Base-by-base conservation (phyloP, 2,797 vertebrate genomes). In the Cuculus canorus region DNA sequence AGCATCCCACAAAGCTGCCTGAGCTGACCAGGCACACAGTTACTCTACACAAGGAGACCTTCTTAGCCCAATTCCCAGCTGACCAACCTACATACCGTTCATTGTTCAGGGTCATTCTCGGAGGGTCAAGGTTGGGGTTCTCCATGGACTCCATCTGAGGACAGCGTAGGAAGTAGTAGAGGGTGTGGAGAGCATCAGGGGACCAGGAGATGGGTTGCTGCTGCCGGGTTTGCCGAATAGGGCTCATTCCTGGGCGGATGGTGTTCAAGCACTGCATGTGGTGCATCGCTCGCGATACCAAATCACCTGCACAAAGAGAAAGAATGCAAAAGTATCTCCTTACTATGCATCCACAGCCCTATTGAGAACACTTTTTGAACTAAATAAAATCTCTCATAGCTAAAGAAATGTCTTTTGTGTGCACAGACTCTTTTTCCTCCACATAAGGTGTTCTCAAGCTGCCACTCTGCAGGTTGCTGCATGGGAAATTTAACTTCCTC, bases 121-220 rank as follows among this genome's bases (percentile, higher is more conserved):
- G 98, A 21, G 99, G 98, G 93, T 99, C 99, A 50, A 99, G 97
- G 98, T 99, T 99, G 60, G 98, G 99, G 78, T 99, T 99, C 95
- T 99, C 99, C 98, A 99, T 97, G 12, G 98, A 99, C 73, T 99
- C 99, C 98, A 99, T 99, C 66, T 99, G 98, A 30, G 98, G 98
- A 57, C 98, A 99, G 75, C 98, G 98, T n/a, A 99, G 98, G 98
- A 99, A 99, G 97, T 99, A 99, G 98, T 99, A 99, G 59, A 99
- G 98, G 0, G 99, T 99, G 70, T 98, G 99, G 8, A 99, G 98
- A 80, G 99, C 98, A 0, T 99, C 99, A 0, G 99, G 98, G 47
- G 99, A 98, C 99, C 99, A 99, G 63, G 98, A 99, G 81, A 98
- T 98, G 12, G 98, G 96, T 48, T 98, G 98, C 19, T 98, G 98